Base-by-base conservation (phyloP, 2,888 invertebrate species). In the Dasypogon diadema region DNA sequence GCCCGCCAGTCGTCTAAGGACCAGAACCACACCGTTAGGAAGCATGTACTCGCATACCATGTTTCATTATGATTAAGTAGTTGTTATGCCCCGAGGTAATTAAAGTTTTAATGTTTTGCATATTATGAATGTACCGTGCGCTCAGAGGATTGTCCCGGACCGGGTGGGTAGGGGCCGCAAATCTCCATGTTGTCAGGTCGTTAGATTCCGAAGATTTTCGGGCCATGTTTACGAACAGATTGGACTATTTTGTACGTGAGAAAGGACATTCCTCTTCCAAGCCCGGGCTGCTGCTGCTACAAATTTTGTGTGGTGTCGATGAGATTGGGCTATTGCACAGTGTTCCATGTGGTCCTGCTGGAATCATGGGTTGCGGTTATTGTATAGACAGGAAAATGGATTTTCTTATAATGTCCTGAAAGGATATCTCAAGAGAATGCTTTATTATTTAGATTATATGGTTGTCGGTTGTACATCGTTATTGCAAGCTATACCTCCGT, bases 41-140 rank as follows among this genome's bases (percentile, higher is more conserved):
- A 65, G 65, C 46, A 65, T 65, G 46, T 22, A 65, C 65, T 65
- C 46, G 24, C 46, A 51, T 51, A 21, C 51, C 70, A 70, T 70
- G 70, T 70, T 74, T 74, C 74, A 73, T 76, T 76, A 74, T 76
- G 76, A 76, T 76, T 76, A 76, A 73, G 73, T 76, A 76, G 56
- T 76, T 76, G 74, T 76, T 74, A 76, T 74, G 73, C 76, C 76
- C 76, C 51, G 30, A 74, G 76, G 76, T 76, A 76, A 76, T 76
- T 76, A 76, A 76, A 76, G 74, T 74, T 76, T 76, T 74, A 73
- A 74, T 76, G 68, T 74, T 74, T 74, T 55, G 48, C 68, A 74
- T 68, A 76, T 73, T n/a, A 22, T 68, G 22, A 30, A 18, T 65
- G 16, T 18, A 63, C 16, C 26, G n/a, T 21, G 16, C 48, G 65